Base-by-base conservation (phyloP, 2,888 invertebrate species). In the Tenthredo amoena region DNA sequence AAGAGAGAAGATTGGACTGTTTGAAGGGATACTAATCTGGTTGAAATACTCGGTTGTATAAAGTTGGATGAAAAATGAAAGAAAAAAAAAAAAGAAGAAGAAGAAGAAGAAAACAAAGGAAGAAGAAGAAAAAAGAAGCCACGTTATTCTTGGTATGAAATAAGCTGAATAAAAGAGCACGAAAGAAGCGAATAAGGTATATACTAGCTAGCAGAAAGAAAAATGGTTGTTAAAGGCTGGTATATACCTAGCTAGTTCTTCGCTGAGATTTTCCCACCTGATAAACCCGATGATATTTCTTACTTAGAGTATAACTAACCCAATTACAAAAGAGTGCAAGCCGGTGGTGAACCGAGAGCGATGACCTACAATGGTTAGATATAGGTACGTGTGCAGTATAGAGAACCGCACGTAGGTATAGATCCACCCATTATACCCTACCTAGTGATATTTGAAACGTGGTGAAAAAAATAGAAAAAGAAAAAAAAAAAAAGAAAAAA, bases 281-380 rank as follows among this genome's bases (percentile, higher is more conserved):
- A 81, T 81, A 81, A 81, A 81, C 81, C 40, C 62, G 81, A 81
- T 62, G 81, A 81, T 62, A 62, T 62, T 81, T 81, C 81, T 81
- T 81, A 81, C 81, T 81, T 37, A 81, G 62, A 77, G 50, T 55
- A 50, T 40, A 62, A 81, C 58, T 81, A 81, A 81, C 62, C 81
- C 81, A 81, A 81, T 81, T 81, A 81, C 62, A 37, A 81, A 81
- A 81, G 40, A 81, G 58, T n/a, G 62, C 58, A 47, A 15, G 31
- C 31, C 21, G 50, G 50, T 50, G 26, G 77, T n/a, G 55, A 77
- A 77, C 47, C 31, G 77, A 55, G 31, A 50, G 12, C 77, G 50
- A 55, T n/a, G 43, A 74, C 72, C 72, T 40, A 74, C 12, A 74
- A 74, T 43, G 40, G 72, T 43, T 40, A 10, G 7, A 43, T 7